A percentile compares a stretch with the other conserved stretches of the same genome.
Conservation (phyloP, 2,113 vertebrate species). For the Mus pahari region DNA sequence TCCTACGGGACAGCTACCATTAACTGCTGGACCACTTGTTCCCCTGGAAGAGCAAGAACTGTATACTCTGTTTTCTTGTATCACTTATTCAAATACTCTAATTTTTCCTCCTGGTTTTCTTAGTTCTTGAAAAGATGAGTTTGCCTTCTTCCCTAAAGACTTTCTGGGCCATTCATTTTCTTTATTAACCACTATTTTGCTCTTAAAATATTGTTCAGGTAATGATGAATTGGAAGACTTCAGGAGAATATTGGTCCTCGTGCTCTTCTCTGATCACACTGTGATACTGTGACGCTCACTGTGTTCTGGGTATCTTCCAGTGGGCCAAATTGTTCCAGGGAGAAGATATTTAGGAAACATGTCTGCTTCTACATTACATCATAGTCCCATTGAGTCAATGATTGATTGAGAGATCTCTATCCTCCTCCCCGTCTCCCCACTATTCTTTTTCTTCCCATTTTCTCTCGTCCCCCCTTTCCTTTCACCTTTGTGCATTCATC, state of each 20-base stretch:
- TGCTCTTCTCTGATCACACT: slow-evolving; percentile 16
- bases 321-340: neutral
- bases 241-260: slow-evolving; percentile 32
- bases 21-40: neutral
- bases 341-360: neutral
- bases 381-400: neutral
- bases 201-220: slow-evolving; percentile 60
- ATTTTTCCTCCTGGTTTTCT: slow-evolving; percentile 54
- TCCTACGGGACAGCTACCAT: neutral
- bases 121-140: slow-evolving; percentile 47
- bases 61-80: neutral
- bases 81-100: neutral
- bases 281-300: neutral
- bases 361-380: neutral
- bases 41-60: neutral
- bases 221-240: neutral
- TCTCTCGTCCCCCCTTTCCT: neutral
- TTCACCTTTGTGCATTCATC: neutral
- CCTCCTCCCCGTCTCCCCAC: neutral
- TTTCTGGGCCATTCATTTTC: slow-evolving; percentile 23
- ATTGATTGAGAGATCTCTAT: neutral
- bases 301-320: slow-evolving; percentile 37
- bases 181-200: slow-evolving; percentile 11
- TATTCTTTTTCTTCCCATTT: neutral
- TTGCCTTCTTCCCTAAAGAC: slow-evolving; percentile 50